These are phyloP conservation scores for Chloromyia formosa DNA, from an alignment of 2,888 invertebrate genomes.

Conservation along the genomic window DNA sequence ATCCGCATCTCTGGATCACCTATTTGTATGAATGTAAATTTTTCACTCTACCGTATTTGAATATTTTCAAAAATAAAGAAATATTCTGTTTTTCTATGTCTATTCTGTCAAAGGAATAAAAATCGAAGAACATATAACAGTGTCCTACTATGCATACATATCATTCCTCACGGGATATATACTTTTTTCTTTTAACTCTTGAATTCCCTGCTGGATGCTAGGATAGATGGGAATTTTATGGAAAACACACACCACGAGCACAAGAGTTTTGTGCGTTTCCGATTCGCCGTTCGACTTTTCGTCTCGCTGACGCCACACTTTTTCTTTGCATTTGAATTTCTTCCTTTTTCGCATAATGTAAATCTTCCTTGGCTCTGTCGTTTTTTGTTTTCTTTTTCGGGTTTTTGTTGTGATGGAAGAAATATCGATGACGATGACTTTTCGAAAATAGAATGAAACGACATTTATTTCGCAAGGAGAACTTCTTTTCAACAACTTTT, in stretches of 20 bases:
- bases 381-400: neutral
- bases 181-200: neutral
- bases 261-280: conserved; percentile 39
- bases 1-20: too few species aligned
- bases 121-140: too few species aligned
- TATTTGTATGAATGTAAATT: neutral
- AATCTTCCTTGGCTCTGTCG: too few species aligned
- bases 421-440: conserved; percentile 16
- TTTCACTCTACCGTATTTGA: neutral
- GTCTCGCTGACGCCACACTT: conserved; percentile 44
- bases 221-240: conserved; percentile 42
- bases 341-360: too few species aligned
- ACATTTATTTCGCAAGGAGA: too few species aligned
- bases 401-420: conserved; percentile 21
- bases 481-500: too few species aligned
- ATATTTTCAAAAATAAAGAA: too few species aligned
- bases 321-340: conserved; percentile 1
- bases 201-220: conserved; percentile 30
- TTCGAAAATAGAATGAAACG: neutral
- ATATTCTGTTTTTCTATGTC: too few species aligned
- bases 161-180: too few species aligned
- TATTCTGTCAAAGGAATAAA: too few species aligned
- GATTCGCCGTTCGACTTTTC: conserved; percentile 33
- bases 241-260: conserved; percentile 17
- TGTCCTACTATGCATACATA: too few species aligned